Evolutionary conservation across 2,888 invertebrate genomes (phyloP).

Genomic region (Microchrysa polita): DNA sequence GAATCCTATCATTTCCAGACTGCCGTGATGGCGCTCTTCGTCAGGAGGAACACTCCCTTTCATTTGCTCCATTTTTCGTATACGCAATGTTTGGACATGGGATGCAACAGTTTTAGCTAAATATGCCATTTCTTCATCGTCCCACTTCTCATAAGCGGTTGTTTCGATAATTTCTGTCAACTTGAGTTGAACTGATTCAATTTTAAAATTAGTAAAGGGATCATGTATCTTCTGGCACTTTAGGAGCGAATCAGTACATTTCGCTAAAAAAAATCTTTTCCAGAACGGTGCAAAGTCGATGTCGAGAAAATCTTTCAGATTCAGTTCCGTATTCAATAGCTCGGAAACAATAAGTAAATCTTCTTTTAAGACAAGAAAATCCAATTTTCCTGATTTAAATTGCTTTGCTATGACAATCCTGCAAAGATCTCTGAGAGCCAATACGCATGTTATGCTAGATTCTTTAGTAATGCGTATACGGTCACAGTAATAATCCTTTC

Average conservation of each 20-base stretch:
- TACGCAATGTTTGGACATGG: conserved; percentile 33
- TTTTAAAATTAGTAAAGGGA: conserved; percentile 21
- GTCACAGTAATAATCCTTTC: too few relatives aligned
- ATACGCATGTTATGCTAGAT: neutral
- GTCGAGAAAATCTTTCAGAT: conserved; percentile 30
- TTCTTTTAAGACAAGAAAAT: neutral
- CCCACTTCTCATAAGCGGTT: conserved; percentile 27
- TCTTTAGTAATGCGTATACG: too few relatives aligned
- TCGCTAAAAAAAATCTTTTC: conserved; percentile 38
- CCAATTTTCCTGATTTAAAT: conserved; percentile 27
- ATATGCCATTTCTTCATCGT: neutral
- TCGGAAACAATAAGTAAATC: conserved; percentile 42
- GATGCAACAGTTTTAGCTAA: conserved; percentile 20
- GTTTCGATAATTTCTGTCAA: conserved; percentile 40
- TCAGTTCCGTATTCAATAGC: conserved; percentile 22
- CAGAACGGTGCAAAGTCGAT: conserved; percentile 45
- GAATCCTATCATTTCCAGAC: conserved; percentile 25
- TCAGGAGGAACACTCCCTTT: neutral
- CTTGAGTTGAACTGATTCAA: conserved; percentile 41
- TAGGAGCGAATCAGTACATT: conserved; percentile 18
- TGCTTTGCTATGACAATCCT: neutral
- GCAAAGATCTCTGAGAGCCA: conserved; percentile 34
- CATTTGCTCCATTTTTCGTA: conserved; percentile 38
- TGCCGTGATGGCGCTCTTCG: conserved; percentile 45
- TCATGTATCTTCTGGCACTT: conserved; percentile 8